Evolutionary conservation across 1,140 invertebrate genomes (phyloP).

Genomic region (Eciton burchellii): DNA sequence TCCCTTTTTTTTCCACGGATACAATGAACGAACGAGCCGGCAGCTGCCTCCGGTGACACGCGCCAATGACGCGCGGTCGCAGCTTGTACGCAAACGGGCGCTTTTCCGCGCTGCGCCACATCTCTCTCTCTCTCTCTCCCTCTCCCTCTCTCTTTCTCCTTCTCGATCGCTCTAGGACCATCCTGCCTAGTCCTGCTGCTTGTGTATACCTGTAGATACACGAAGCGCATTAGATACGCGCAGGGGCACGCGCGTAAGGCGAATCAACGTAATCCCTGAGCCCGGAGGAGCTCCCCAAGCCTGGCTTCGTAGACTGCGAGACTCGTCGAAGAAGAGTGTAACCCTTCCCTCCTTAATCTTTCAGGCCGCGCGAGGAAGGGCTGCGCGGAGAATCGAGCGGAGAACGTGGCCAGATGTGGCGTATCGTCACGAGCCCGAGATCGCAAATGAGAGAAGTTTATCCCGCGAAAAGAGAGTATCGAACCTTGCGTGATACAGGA

Average conservation of each 20-base stretch:
- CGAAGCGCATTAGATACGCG: background rate
- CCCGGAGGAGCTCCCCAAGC: background rate
- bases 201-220: background rate
- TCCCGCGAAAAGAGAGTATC: background rate
- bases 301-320: background rate
- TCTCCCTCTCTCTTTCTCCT: background rate
- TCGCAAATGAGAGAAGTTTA: background rate
- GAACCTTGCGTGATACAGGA: background rate
- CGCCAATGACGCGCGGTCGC: slow-evolving; percentile 65
- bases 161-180: background rate
- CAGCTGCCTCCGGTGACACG: slow-evolving; percentile 73
- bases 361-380: background rate
- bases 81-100: slow-evolving; percentile 60
- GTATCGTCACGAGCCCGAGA: background rate
- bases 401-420: no score
- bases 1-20: slow-evolving; percentile 65
- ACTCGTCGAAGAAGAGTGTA: background rate
- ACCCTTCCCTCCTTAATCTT: slow-evolving; percentile 13
- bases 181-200: background rate
- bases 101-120: slow-evolving; percentile 13
- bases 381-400: background rate
- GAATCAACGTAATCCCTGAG: slow-evolving; percentile 19
- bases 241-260: slow-evolving; percentile 1
- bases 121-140: background rate
- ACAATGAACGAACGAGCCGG: slow-evolving; percentile 65